Percentiles rank a stretch among this genome's conserved stretches.
phyloP scores from a whole-genome alignment of 2,113 vertebrate species.

The Neofelis nebulosa region DNA sequence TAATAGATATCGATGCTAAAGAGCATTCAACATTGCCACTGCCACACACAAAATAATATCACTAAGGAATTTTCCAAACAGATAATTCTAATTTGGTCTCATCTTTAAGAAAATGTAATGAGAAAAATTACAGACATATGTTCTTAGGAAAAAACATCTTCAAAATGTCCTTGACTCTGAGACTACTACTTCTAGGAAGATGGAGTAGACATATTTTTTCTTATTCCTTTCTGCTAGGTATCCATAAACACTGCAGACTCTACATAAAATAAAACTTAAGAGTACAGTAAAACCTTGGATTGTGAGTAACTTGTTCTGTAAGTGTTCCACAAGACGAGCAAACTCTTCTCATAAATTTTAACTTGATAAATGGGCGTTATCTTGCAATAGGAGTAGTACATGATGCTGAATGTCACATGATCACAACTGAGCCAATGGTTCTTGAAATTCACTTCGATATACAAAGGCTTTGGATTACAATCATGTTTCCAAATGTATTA shows the following conservation, averaged over 20 bases:
- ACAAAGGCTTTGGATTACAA: too few relatives aligned
- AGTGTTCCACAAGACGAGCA: too few relatives aligned
- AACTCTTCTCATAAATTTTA: too few relatives aligned
- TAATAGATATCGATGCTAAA: not conserved
- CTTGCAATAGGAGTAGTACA: too few relatives aligned
- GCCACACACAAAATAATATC: not conserved
- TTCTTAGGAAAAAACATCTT: not conserved
- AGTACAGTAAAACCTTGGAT: too few relatives aligned
- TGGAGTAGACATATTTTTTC: not conserved
- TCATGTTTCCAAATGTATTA: too few relatives aligned
- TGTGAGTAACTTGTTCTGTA: too few relatives aligned
- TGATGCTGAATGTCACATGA: too few relatives aligned
- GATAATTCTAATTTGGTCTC: not conserved
- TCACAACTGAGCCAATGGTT: too few relatives aligned
- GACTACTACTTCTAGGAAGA: not conserved
- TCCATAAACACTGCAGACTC: not conserved
- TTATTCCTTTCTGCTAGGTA: not conserved
- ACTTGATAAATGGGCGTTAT: too few relatives aligned
- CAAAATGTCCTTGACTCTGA: not conserved
- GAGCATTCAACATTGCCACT: not conserved
- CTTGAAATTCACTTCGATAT: too few relatives aligned
- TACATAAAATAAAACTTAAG: not conserved
- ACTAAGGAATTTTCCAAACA: not conserved
- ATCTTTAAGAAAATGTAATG: not conserved
- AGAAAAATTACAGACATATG: not conserved